Evolutionary conservation across 2,888 invertebrate genomes (phyloP).

Genomic region (Argyresthia albistria): DNA sequence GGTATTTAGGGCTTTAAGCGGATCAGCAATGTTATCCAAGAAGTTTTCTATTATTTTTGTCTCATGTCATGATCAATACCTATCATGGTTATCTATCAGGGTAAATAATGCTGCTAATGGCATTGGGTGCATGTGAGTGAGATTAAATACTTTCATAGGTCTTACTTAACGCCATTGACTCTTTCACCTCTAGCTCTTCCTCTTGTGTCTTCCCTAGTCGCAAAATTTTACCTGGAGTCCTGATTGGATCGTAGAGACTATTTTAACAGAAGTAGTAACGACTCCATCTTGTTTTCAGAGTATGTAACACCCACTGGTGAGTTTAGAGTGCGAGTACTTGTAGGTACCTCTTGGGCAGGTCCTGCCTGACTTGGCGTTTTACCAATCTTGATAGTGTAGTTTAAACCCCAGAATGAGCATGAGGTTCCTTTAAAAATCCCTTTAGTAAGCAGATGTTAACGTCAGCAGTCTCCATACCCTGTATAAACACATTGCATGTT

Average conservation of each 20-base stretch:
- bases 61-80: no score
- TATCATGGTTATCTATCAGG: no score
- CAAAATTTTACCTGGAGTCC: constrained; percentile 61
- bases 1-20: no score
- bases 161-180: no score
- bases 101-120: no score
- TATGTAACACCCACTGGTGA: constrained; percentile 71
- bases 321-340: constrained; percentile 53
- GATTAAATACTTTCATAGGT: no score
- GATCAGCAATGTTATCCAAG: no score
- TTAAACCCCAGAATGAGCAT: constrained; percentile 11
- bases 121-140: no score
- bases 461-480: neutral
- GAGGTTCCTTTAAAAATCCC: constrained; percentile 5
- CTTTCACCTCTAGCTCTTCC: no score
- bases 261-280: constrained; percentile 55
- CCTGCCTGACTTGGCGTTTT: neutral
- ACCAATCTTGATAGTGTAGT: neutral
- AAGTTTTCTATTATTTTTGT: no score
- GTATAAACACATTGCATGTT: neutral
- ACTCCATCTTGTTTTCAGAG: constrained; percentile 72
- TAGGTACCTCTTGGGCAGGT: constrained; percentile 23
- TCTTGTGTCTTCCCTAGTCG: no score
- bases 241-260: constrained; percentile 45
- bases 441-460: neutral